These are phyloP conservation scores for Chironomus riparius DNA, from an alignment of 2,888 invertebrate genomes.

Conservation along the genomic window DNA sequence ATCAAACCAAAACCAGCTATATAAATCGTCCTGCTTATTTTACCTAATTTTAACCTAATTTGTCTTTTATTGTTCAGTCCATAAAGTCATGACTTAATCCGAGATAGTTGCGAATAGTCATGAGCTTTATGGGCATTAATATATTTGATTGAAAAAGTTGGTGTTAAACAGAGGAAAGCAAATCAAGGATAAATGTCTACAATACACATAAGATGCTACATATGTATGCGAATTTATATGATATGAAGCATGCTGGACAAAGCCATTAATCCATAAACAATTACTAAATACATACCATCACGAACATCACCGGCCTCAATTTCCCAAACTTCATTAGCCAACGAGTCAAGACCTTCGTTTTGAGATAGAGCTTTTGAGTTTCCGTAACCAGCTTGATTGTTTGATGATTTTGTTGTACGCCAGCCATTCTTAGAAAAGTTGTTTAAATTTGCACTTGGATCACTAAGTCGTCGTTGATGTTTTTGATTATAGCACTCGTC, in stretches of 20 bases:
- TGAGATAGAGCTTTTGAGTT: constrained; percentile 80
- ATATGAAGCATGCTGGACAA: not conserved
- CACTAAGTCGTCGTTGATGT: constrained; percentile 72
- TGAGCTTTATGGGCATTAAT: not conserved
- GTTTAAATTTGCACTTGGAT: constrained; percentile 84
- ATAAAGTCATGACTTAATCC: too few relatives aligned
- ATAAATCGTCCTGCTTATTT: constrained; percentile 29
- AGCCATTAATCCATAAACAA: constrained; percentile 16
- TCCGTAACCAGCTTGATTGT: constrained; percentile 40
- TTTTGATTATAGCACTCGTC: constrained; percentile 76
- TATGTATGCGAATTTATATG: not conserved
- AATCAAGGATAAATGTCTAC: not conserved
- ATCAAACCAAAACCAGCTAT: not conserved
- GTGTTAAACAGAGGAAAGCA: not conserved
- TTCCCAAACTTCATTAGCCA: constrained; percentile 76
- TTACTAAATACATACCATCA: constrained; percentile 58
- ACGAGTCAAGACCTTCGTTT: constrained; percentile 80
- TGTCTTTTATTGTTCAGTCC: not conserved
- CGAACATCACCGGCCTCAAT: constrained; percentile 89
- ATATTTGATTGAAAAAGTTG: not conserved
- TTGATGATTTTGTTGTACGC: constrained; percentile 49
- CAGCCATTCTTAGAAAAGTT: constrained; percentile 76
- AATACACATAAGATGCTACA: not conserved
- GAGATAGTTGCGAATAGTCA: not conserved
- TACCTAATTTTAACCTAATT: not conserved